These are phyloP conservation scores for Scelioninae gen. 2 DNA, from an alignment of 2,888 invertebrate species.

Conservation along the genomic window DNA sequence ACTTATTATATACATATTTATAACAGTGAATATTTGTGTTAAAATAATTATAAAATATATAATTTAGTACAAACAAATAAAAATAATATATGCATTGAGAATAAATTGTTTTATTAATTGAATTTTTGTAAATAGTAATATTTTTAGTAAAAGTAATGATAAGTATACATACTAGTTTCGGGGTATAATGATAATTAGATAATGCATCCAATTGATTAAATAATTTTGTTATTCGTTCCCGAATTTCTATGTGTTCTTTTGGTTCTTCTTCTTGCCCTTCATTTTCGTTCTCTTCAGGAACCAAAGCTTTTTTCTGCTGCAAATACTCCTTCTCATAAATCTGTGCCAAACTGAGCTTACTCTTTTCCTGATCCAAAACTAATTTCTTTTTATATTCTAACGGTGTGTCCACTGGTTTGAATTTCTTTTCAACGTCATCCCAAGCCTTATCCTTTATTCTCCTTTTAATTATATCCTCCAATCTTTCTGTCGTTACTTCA, in stretches of 20 bases:
- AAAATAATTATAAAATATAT: too few species aligned
- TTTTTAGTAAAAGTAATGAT: too few species aligned
- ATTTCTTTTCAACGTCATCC: constrained; percentile 94
- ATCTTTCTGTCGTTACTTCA: constrained; percentile 88
- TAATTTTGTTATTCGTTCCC: constrained; percentile 83
- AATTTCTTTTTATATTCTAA: constrained; percentile 91
- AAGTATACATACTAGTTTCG: constrained; percentile 87
- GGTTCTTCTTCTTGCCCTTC: constrained; percentile 80
- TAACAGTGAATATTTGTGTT: too few species aligned
- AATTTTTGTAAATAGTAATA: too few species aligned
- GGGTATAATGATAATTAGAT: constrained; percentile 95
- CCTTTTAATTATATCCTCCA: constrained; percentile 94
- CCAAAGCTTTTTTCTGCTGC: constrained; percentile 79
- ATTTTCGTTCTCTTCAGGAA: constrained; percentile 78
- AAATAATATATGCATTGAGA: too few species aligned
- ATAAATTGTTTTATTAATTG: too few species aligned
- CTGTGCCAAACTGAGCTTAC: constrained; percentile 93
- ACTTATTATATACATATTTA: too few species aligned
- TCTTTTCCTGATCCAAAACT: constrained; percentile 94
- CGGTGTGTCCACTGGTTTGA: constrained; percentile 88
- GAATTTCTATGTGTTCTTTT: constrained; percentile 87
- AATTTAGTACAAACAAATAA: too few species aligned
- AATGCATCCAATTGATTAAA: constrained; percentile 93
- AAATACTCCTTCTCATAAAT: constrained; percentile 94
- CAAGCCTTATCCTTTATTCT: constrained; percentile 95